Evolutionary conservation across 1,140 invertebrate genomes (phyloP), one percentile per base, ranked within the genome.

Genomic region (Drosophila ogumai): DNA sequence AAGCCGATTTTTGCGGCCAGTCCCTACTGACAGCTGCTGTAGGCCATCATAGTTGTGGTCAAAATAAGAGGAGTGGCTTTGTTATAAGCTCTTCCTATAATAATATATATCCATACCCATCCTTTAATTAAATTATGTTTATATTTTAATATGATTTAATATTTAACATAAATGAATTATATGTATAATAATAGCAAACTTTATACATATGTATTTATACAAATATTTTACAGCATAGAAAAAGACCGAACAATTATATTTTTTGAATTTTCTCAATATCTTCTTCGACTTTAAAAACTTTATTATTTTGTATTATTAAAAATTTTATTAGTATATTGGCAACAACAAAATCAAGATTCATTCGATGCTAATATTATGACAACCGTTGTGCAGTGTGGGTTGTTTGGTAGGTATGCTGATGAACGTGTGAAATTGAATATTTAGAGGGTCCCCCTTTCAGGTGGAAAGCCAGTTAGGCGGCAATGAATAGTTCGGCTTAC

Each of bases 341-440:
- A 22, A 22, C 8, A 19, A 19, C 4, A 22, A 3, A 52, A 19
- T 13, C 5, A 7, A 19, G 10, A 34, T 19, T 13, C 1, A 3
- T 8, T 34, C 17, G 50, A 4, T 52, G 17, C 32, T 52, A 36
- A 3, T 52, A 15, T 15, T 8, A 6, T 34, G 8, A 7, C 50
- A 4, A 34, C 13, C 7, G 38, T 13, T 38, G 52, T 55, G 19
- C 28, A 13, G 7, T 36, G 19, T 10, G 31, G 44, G 19, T 25
- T 32, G 43, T 10, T 50, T 15, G 41, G 25, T 13, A 5, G 32
- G 17, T n/a, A 6, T 32, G 61, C 32, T 22, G 61, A 67, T 41
- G 32, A 34, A 65, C 61, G 66, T 72, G 68, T 71, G 69, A 72
- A 72, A 72, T 72, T 72, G 67, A 72, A 72, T 72, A 72, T 72